Conservation (phyloP, 1,140 invertebrate species). For the Brachionus koreanus region DNA sequence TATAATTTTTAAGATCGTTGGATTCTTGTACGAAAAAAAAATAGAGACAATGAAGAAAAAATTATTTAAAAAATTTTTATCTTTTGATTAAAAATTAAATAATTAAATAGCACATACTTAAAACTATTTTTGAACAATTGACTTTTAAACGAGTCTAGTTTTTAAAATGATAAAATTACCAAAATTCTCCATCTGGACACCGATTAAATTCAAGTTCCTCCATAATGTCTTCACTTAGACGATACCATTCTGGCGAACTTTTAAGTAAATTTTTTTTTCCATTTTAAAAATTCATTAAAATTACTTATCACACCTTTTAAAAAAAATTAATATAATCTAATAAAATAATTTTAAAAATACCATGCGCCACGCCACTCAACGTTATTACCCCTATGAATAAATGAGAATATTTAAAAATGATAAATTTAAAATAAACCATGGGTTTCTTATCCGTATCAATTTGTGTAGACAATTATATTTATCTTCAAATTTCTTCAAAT, state of each 20-base stretch:
- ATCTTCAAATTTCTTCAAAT: slow-evolving; percentile 61
- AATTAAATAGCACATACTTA: too few species aligned
- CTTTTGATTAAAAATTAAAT: too few species aligned
- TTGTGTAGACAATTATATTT: slow-evolving; percentile 61
- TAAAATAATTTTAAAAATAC: background rate
- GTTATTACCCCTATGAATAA: slow-evolving; percentile 72
- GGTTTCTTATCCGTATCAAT: slow-evolving; percentile 82
- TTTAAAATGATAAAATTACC: background rate
- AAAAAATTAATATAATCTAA: background rate
- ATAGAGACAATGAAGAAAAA: too few species aligned
- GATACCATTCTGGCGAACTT: slow-evolving; percentile 67
- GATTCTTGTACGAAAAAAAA: too few species aligned
- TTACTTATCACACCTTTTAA: slow-evolving; percentile 34
- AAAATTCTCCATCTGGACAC: slow-evolving; percentile 43
- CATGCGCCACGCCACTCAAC: slow-evolving; percentile 85
- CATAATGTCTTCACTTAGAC: slow-evolving; percentile 81
- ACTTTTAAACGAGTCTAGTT: background rate
- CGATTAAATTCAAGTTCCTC: slow-evolving; percentile 68
- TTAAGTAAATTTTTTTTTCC: background rate
- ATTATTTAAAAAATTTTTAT: too few species aligned
- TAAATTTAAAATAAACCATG: slow-evolving; percentile 63
- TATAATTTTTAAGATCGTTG: too few species aligned
- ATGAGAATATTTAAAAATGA: background rate
- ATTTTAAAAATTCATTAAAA: background rate
- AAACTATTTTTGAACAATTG: too few species aligned